A percentile compares a stretch with the other conserved stretches of the same genome.
Evolutionary conservation across 2,888 invertebrate species (phyloP).

Genomic region (Protodeltote pygarga): DNA sequence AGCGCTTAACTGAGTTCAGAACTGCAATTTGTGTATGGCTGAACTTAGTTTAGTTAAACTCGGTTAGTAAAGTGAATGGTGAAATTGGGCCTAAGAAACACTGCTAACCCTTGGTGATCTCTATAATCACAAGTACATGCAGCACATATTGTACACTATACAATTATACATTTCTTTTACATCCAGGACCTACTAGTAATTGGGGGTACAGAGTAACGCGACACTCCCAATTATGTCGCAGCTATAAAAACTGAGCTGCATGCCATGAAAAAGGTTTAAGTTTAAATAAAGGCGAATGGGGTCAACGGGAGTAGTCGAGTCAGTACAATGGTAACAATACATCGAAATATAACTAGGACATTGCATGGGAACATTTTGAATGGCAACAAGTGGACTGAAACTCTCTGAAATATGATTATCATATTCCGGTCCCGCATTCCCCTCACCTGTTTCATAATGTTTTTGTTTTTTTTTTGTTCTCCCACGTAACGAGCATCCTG

Average conservation of each 20-base stretch:
- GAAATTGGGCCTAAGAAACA: no score
- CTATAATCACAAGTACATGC: no score
- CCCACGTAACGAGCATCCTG: conserved; percentile 78
- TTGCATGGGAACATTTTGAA: conserved; percentile 54
- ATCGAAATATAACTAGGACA: conserved; percentile 44
- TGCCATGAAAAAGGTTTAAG: conserved; percentile 32
- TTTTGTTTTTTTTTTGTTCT: conserved; percentile 70
- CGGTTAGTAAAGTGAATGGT: no score
- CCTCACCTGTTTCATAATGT: conserved; percentile 71
- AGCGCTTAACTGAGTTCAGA: no score
- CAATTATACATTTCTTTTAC: no score
- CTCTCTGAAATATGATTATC: conserved; percentile 72
- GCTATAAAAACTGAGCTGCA: conserved; percentile 31
- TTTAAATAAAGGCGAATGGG: conserved; percentile 39
- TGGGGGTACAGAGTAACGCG: conserved; percentile 21
- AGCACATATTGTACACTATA: no score
- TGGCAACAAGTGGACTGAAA: conserved; percentile 67
- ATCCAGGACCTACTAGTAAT: conserved; percentile 20
- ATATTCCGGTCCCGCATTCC: conserved; percentile 64
- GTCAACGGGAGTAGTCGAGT: conserved; percentile 34
- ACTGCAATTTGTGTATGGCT: no score
- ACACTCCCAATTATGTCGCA: conserved; percentile 27
- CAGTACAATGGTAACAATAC: conserved; percentile 46
- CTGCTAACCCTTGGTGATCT: no score
- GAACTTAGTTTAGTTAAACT: no score